Evolutionary conservation across 2,113 vertebrate genomes (phyloP), one percentile per base, ranked within the genome.

Genomic region (Regulus satrapa): DNA sequence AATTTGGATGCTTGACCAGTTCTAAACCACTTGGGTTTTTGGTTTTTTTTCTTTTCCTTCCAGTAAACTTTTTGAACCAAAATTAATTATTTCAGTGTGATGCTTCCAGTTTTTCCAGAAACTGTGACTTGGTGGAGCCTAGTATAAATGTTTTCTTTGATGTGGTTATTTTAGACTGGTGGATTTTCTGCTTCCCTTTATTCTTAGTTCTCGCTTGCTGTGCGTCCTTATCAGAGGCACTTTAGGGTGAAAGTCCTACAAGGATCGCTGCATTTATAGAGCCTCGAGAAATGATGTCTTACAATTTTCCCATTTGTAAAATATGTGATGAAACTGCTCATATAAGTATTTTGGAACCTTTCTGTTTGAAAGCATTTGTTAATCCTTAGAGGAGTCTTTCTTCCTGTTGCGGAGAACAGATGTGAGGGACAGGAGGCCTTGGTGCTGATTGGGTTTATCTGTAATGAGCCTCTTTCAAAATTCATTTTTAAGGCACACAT

Each of bases 71-170:
- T 20, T 73, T 40, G 19, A 59, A 34, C 1, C 2, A 32, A 51
- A 81, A 41, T n/a, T 5, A 28, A 6, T 55, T 45, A 13, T n/a
- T 82, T 51, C 71, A 4, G 6, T 49, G 64, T 64, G 18, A 36
- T 61, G 24, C 1, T 79, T 68, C 20, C 29, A 12, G 31, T 83
- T 89, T 86, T 51, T 9, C 24, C 31, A 34, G 31, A 73, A 69
- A 12, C 17, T 73, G 29, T 2, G 31, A 0, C 36, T 66, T 56
- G 14, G 0, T 2, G 8, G 16, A 3, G 7, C 6, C 0, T 34
- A 49, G 38, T 29, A 24, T 15, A 34, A 23, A 5, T 0, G 49
- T 58, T 68, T 62, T 45, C 5, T 59, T 83, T 10, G 1, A 36
- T 58, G 40, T 54, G 5, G 12, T 80, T 67, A 5, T 67, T 72